These are phyloP conservation scores for Callitettix versicolor DNA, from an alignment of 1,140 invertebrate species.

Conservation along the genomic window DNA sequence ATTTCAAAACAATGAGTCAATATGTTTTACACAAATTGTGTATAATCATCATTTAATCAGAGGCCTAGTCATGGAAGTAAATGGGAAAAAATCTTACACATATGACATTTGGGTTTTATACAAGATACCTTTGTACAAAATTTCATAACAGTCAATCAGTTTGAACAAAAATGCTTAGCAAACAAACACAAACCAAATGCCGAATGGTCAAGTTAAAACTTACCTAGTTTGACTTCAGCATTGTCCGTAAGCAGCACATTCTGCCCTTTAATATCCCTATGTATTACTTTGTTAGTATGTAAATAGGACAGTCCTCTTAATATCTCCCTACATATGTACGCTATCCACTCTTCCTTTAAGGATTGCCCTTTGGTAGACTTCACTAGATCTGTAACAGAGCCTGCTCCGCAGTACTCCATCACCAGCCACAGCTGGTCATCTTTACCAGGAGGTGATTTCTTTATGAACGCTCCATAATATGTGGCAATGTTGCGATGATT, in stretches of 20 bases:
- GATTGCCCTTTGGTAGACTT: slow-evolving; percentile 98
- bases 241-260: slow-evolving; percentile 99
- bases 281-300: slow-evolving; percentile 98
- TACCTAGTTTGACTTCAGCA: slow-evolving; percentile 95
- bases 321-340: slow-evolving; percentile 97
- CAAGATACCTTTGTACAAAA: too few species aligned
- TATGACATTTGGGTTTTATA: too few species aligned
- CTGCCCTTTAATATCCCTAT: slow-evolving; percentile 99
- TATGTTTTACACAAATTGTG: too few species aligned
- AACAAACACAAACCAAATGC: too few species aligned
- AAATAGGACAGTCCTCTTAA: slow-evolving; percentile 92
- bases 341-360: slow-evolving; percentile 99
- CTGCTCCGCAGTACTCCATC: slow-evolving; percentile 99
- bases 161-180: too few species aligned
- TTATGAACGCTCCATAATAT: slow-evolving; percentile 99
- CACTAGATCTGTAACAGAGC: slow-evolving; percentile 95
- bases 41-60: too few species aligned
- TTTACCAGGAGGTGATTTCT: slow-evolving; percentile 96
- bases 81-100: too few species aligned
- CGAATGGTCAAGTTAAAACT: too few species aligned
- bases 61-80: too few species aligned
- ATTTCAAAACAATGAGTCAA: too few species aligned
- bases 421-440: slow-evolving; percentile 99
- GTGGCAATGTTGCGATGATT: slow-evolving; percentile 99
- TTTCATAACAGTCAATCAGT: too few species aligned